Conservation (phyloP, 2,113 vertebrate genomes). For the Cephalopholis sonnerati region DNA sequence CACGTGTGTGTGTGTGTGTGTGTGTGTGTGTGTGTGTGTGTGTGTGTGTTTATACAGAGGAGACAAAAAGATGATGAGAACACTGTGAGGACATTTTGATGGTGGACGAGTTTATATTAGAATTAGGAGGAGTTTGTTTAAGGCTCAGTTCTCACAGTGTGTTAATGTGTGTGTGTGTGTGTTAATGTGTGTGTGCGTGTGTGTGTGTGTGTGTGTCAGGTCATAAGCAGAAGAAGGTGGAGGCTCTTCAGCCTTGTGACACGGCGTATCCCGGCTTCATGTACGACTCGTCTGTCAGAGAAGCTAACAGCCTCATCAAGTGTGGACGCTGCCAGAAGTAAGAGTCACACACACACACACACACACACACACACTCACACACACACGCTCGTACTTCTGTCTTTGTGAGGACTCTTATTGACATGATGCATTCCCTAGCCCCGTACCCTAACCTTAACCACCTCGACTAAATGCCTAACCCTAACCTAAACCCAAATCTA, state of each 20-base stretch:
- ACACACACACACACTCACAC: constrained; percentile 8
- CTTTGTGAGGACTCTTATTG: too few species aligned
- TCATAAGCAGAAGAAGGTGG: constrained; percentile 93
- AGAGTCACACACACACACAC: constrained; percentile 59
- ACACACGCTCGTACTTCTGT: too few species aligned
- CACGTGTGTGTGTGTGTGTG: constrained; percentile 4
- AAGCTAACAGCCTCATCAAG: constrained; percentile 92
- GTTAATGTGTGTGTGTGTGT: constrained; percentile 2
- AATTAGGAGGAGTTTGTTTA: not conserved
- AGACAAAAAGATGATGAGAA: not conserved
- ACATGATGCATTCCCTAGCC: too few species aligned
- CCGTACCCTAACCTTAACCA: too few species aligned
- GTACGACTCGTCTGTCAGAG: constrained; percentile 87
- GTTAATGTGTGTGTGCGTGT: constrained; percentile 30
- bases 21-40: not conserved
- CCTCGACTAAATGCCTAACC: too few species aligned
- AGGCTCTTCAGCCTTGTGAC: constrained; percentile 91
- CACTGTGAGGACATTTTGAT: not conserved
- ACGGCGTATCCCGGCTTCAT: constrained; percentile 93
- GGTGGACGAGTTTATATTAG: not conserved
- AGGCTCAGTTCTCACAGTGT: not conserved
- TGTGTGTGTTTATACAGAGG: not conserved
- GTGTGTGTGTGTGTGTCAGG: constrained; percentile 76
- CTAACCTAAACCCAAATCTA: too few species aligned
- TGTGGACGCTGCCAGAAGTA: constrained; percentile 96